Conservation (phyloP, 2,797 vertebrate genomes). For the Parauchenoglanis ngamensis region DNA sequence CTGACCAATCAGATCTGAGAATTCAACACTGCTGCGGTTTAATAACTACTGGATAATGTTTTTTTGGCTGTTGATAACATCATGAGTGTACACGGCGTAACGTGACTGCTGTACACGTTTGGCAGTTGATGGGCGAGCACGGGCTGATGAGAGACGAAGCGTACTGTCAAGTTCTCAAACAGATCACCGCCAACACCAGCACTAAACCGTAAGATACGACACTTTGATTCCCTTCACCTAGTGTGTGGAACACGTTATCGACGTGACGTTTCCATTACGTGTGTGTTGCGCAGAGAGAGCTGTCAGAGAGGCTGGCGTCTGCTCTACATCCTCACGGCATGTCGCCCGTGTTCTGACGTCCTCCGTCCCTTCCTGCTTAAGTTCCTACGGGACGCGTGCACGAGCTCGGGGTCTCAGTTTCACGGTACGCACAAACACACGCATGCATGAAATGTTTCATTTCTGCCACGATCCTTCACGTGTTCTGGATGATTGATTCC, state of each 20-base stretch:
- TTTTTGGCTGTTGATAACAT: background rate
- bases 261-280: no score
- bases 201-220: slow-evolving; percentile 82
- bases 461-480: background rate
- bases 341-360: slow-evolving; percentile 88
- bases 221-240: background rate
- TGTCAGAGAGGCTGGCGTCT: slow-evolving; percentile 94
- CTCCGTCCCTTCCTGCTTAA: slow-evolving; percentile 84
- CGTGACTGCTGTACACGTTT: background rate
- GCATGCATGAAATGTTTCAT: background rate
- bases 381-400: slow-evolving; percentile 81
- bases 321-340: slow-evolving; percentile 89
- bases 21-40: background rate
- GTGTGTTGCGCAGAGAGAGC: slow-evolving; percentile 80
- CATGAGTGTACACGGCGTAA: background rate
- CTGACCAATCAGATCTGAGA: background rate
- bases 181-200: slow-evolving; percentile 91
- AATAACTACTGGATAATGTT: background rate
- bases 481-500: background rate
- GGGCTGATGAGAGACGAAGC: slow-evolving; percentile 90
- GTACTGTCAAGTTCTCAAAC: slow-evolving; percentile 95
- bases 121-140: slow-evolving; percentile 84
- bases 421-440: slow-evolving; percentile 76
- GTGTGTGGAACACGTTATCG: no score
- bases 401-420: slow-evolving; percentile 79